These are phyloP conservation scores for Trachymyrmex septentrionalis DNA, from an alignment of 1,140 invertebrate genomes.

Conservation along the genomic window DNA sequence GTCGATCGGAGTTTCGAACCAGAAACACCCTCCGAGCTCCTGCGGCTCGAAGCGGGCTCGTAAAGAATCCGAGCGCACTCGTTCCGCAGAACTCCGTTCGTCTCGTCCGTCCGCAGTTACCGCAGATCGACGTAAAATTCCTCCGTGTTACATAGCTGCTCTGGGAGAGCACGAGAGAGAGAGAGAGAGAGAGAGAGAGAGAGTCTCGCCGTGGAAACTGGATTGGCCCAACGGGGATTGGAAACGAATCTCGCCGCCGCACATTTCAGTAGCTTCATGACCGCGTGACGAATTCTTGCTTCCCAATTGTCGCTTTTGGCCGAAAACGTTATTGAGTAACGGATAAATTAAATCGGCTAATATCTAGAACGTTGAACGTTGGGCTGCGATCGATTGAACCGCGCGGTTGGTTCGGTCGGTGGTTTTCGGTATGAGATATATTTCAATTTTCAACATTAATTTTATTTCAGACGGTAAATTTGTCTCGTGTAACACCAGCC, in stretches of 20 bases:
- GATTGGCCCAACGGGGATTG: background rate
- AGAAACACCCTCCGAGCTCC: constrained; percentile 24
- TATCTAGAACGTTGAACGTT: background rate
- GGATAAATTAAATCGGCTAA: background rate
- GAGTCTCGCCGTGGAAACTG: constrained; percentile 14
- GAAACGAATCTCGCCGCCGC: constrained; percentile 7
- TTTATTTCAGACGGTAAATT: background rate
- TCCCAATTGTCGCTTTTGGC: background rate
- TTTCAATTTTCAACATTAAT: constrained; percentile 38
- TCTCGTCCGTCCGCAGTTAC: constrained; percentile 32
- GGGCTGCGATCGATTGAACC: constrained; percentile 20
- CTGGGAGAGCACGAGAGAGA: constrained; percentile 6
- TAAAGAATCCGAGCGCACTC: constrained; percentile 53
- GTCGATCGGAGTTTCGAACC: constrained; percentile 4
- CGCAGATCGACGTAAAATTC: constrained; percentile 54
- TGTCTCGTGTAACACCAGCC: constrained; percentile 21
- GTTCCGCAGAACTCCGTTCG: constrained; percentile 22
- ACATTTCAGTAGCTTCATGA: background rate
- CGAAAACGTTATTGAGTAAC: background rate
- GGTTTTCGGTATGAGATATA: background rate
- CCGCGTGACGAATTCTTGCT: constrained; percentile 8
- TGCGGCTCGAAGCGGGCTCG: constrained; percentile 26
- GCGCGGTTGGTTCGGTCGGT: background rate
- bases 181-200: no score
- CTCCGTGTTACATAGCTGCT: constrained; percentile 45